These are phyloP conservation scores for Diarsia dahlii DNA, from an alignment of 2,888 invertebrate genomes.

Conservation along the genomic window DNA sequence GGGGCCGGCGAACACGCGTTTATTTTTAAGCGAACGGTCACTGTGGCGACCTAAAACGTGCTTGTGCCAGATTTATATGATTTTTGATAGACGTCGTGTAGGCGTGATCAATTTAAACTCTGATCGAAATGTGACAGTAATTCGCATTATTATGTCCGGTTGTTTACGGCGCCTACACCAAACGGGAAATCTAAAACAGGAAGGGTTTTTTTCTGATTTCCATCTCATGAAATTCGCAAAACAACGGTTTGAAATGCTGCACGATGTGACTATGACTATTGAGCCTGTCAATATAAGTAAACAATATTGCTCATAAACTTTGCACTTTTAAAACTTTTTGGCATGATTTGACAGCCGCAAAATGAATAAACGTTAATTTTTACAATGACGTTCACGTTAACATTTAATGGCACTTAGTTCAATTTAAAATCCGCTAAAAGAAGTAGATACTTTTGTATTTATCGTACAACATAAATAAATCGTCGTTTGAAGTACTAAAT, in stretches of 20 bases:
- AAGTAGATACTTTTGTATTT: not conserved
- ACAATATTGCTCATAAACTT: not conserved
- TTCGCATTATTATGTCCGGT: constrained; percentile 55
- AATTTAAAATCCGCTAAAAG: not conserved
- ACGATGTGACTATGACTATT: not conserved
- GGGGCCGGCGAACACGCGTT: constrained; percentile 71
- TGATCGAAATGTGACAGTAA: constrained; percentile 66
- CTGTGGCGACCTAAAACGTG: constrained; percentile 79
- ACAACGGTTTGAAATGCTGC: constrained; percentile 14
- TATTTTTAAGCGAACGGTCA: constrained; percentile 82
- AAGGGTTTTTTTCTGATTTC: constrained; percentile 51
- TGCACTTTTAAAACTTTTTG: not conserved
- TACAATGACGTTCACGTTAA: not conserved
- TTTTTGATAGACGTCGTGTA: constrained; percentile 76
- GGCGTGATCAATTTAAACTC: constrained; percentile 68
- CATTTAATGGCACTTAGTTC: not conserved
- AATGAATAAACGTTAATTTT: constrained; percentile 1
- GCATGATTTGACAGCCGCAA: not conserved
- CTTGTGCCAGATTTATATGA: constrained; percentile 80
- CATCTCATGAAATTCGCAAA: constrained; percentile 28
- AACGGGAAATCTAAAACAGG: constrained; percentile 47
- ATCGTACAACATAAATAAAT: not conserved
- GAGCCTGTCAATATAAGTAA: not conserved
- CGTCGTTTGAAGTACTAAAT: not conserved
- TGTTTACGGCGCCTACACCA: constrained; percentile 50